A percentile compares a stretch with the other conserved stretches of the same genome.
phyloP scores from a whole-genome alignment of 2,113 vertebrate genomes.

The Neotragus moschatus region DNA sequence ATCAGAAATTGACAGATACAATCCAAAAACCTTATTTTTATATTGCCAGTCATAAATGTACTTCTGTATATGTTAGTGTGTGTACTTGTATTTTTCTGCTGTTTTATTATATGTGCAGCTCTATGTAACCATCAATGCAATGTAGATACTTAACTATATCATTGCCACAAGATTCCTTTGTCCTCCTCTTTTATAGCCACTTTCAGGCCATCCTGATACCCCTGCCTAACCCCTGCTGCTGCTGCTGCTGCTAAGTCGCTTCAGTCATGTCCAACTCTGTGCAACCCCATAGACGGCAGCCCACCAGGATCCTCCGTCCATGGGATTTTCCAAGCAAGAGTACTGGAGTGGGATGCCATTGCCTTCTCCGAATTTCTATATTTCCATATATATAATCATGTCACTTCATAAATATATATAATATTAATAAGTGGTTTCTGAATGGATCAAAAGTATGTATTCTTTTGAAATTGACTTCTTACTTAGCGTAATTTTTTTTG shows the following conservation, averaged over 20 bases:
- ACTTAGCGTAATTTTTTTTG: not conserved
- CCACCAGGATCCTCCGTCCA: too few relatives aligned
- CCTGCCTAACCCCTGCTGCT: not conserved
- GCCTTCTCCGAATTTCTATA: too few relatives aligned
- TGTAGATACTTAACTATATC: not conserved
- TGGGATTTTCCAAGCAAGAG: too few relatives aligned
- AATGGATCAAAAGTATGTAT: not conserved
- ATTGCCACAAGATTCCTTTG: not conserved
- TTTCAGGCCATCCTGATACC: not conserved
- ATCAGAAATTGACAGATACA: not conserved
- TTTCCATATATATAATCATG: not conserved
- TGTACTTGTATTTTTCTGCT: not conserved
- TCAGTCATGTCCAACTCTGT: too few relatives aligned
- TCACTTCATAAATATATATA: not conserved
- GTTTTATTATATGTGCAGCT: not conserved
- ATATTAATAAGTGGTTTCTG: not conserved
- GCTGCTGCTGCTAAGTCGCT: too few relatives aligned
- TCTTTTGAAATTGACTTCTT: not conserved
- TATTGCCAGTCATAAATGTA: not conserved
- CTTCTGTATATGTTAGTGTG: not conserved
- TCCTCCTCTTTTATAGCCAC: not conserved
- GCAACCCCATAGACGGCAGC: too few relatives aligned
- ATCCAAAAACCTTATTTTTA: not conserved
- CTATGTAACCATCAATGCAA: not conserved
- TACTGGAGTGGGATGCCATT: too few relatives aligned